A percentile compares a stretch with the other conserved stretches of the same genome.
Conservation (phyloP, 1,140 invertebrate species). For the Sminthurides bifidus region DNA sequence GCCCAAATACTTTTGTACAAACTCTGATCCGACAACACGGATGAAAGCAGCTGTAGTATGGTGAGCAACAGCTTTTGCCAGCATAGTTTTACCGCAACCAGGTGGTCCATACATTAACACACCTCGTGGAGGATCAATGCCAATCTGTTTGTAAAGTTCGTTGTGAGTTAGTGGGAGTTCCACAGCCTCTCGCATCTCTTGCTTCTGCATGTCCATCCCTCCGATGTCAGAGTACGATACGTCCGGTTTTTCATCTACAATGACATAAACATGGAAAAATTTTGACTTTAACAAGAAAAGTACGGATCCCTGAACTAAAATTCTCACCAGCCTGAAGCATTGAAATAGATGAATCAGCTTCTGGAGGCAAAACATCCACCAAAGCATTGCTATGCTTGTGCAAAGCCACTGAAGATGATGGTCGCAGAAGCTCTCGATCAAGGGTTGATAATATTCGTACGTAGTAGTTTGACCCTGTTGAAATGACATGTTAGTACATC, state of each 20-base stretch:
- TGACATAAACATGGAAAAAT: too few species aligned
- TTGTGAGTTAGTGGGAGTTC: slow-evolving; percentile 96
- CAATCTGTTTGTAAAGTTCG: slow-evolving; percentile 97
- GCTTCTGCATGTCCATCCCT: slow-evolving; percentile 99
- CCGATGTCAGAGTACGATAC: slow-evolving; percentile 95
- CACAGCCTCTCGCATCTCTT: slow-evolving; percentile 97
- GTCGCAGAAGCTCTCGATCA: slow-evolving; percentile 88
- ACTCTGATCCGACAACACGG: slow-evolving; percentile 96
- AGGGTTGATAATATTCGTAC: slow-evolving; percentile 92
- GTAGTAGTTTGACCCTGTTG: slow-evolving; percentile 84
- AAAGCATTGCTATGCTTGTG: slow-evolving; percentile 97
- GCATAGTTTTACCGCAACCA: slow-evolving; percentile 95
- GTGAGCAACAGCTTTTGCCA: slow-evolving; percentile 97
- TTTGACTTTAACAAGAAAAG: too few species aligned
- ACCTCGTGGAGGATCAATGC: slow-evolving; percentile 91
- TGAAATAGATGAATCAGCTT: slow-evolving; percentile 94
- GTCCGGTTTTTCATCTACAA: slow-evolving; percentile 91
- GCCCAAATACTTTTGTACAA: slow-evolving; percentile 98
- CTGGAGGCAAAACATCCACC: slow-evolving; percentile 91
- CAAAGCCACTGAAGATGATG: slow-evolving; percentile 87
- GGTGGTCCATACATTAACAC: slow-evolving; percentile 98
- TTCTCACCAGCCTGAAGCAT: slow-evolving; percentile 85
- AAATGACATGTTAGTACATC: slow-evolving; percentile 12
- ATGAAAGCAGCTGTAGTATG: slow-evolving; percentile 97
- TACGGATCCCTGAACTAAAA: too few species aligned